Base-by-base conservation (phyloP, 2,797 vertebrate species). In the Meda fulgida region DNA sequence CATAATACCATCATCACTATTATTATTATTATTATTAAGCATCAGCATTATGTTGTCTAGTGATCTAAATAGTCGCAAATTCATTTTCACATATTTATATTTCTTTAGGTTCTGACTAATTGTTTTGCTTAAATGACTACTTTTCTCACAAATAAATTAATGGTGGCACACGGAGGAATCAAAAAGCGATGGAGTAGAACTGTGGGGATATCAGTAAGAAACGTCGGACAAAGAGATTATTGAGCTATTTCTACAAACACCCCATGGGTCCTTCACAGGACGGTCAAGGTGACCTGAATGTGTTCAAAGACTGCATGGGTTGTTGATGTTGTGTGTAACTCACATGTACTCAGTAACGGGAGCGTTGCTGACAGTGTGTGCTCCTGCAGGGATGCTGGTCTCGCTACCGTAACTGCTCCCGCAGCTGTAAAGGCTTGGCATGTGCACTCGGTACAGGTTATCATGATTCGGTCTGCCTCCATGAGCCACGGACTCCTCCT, bases 371-470 rank as follows among this genome's bases (percentile, higher is more conserved):
- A 99, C 98, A 0, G 98, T 99, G 94, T 99, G 98, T 14, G 98
- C 98, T 0, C 98, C 96, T 0, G 98, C 97, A 0, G 97, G 98
- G 88, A 99, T 97, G 95, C 98, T 99, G 91, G 96, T 96, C 93
- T 99, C 98, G 5, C 98, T 99, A 92, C 97, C 98, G n/a, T 98
- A 99, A 95, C 97, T 99, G 95, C 98, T 99, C 21, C 98, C 98
- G 31, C 98, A 99, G 95, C 98, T 99, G 92, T 99, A 99, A 79
- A 99, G 92, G 87, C 98, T 99, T 84, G 98, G 97, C 97, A 99
- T 99, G 95, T 99, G 98, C 71, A 99, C 98, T 10, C 97, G 96
- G 95, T 99, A 99, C 89, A 99, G 95, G 94, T 98, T 98, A 92
- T 99, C 98, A 0, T 97, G 97, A n/a, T 97, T 97, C 83, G 96